These are phyloP conservation scores for Troides oblongomaculatus DNA, from an alignment of 2,888 invertebrate genomes.

Conservation along the genomic window DNA sequence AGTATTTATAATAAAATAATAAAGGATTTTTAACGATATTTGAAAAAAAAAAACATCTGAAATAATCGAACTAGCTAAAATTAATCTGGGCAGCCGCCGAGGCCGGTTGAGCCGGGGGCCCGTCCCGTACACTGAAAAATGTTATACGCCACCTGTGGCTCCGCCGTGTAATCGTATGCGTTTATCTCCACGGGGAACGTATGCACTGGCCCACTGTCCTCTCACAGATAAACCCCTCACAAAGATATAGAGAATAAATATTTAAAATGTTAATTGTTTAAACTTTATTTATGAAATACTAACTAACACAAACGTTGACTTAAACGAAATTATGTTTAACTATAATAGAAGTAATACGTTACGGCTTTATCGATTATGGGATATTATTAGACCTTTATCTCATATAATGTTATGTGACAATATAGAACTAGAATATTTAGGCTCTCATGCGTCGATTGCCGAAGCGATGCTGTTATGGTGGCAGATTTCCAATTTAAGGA, in stretches of 20 bases:
- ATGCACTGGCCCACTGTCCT: conserved; percentile 55
- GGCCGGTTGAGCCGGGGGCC: conserved; percentile 48
- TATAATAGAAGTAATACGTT: no score
- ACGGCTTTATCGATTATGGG: no score
- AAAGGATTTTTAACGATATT: conserved; percentile 56
- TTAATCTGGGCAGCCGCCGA: conserved; percentile 56
- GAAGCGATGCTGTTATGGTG: no score
- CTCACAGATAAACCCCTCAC: conserved; percentile 37
- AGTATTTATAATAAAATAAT: background rate
- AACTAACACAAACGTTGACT: background rate
- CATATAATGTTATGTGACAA: no score
- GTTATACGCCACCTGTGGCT: conserved; percentile 79
- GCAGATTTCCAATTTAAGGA: no score
- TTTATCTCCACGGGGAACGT: conserved; percentile 68
- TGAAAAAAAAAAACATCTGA: conserved; percentile 66
- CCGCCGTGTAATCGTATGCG: conserved; percentile 73
- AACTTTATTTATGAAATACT: background rate
- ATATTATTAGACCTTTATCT: no score
- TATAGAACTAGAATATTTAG: no score
- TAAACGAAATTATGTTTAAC: background rate
- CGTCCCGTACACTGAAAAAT: conserved; percentile 70
- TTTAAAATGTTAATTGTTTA: background rate
- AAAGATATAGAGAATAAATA: conserved; percentile 44
- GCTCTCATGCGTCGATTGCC: no score
- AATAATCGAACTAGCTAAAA: conserved; percentile 62